Percentiles rank a stretch among this genome's conserved stretches.
Evolutionary conservation across 2,797 vertebrate genomes (phyloP).

Genomic region (Diglossa cyanea): DNA sequence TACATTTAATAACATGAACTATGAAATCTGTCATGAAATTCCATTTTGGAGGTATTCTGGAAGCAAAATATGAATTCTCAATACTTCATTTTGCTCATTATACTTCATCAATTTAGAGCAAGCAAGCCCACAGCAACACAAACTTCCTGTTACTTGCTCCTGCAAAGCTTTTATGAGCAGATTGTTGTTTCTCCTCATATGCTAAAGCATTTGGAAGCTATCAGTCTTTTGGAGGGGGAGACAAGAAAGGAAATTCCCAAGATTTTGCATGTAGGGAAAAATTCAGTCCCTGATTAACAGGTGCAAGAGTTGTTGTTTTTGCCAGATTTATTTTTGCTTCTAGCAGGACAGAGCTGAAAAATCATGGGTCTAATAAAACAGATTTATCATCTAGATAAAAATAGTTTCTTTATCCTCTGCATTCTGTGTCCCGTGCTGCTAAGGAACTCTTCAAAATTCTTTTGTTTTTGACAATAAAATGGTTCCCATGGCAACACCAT

Average conservation of each 20-base stretch:
- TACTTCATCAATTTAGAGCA: neutral
- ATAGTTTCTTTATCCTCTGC: neutral
- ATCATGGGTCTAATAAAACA: neutral
- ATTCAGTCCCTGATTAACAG: constrained; percentile 26
- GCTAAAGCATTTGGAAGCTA: constrained; percentile 49
- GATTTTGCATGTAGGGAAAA: constrained; percentile 7
- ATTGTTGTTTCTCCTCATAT: constrained; percentile 24
- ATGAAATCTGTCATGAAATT: neutral
- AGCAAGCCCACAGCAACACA: neutral
- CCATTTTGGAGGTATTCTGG: neutral
- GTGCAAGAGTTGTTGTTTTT: neutral
- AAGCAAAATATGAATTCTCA: neutral
- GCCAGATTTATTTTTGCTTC: constrained; percentile 13
- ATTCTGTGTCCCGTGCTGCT: neutral
- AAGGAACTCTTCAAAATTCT: constrained; percentile 23
- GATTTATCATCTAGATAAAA: constrained; percentile 36
- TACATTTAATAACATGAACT: neutral
- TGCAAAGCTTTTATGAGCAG: neutral
- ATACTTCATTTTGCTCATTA: neutral
- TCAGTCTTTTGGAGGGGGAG: constrained; percentile 13
- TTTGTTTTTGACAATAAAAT: constrained; percentile 72
- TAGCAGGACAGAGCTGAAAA: constrained; percentile 9
- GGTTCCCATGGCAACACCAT: constrained; percentile 47
- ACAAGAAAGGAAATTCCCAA: constrained; percentile 42
- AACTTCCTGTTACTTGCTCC: constrained; percentile 6